These are phyloP conservation scores for Aleadryas rufinucha DNA, from an alignment of 2,113 vertebrate species.

Conservation along the genomic window DNA sequence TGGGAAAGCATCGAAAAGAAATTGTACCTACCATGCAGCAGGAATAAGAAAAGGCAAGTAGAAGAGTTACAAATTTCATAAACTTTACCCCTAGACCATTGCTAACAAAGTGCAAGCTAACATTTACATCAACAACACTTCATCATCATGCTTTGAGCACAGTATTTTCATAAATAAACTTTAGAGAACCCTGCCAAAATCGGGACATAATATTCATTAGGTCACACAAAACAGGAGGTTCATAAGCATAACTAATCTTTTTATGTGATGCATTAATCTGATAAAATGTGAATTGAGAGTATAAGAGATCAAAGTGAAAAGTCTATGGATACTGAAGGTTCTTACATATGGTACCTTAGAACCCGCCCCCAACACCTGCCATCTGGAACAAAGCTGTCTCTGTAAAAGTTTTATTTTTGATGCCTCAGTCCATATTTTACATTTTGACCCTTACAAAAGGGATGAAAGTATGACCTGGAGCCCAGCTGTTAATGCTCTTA, in stretches of 20 bases:
- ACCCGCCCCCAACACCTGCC: fast-evolving
- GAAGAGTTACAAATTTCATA: not conserved
- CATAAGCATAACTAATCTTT: not conserved
- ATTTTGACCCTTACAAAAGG: not conserved
- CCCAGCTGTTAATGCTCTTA: not conserved
- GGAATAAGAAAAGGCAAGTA: not conserved
- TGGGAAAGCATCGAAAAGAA: not conserved
- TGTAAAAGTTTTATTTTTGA: not conserved
- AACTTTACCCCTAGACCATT: not conserved
- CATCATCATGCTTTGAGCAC: not conserved
- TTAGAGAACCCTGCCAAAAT: not conserved
- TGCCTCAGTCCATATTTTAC: not conserved
- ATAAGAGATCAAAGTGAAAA: not conserved
- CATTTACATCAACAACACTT: not conserved
- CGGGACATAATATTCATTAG: not conserved
- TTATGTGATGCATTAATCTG: not conserved
- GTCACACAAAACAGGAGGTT: not conserved
- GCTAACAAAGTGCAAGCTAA: not conserved
- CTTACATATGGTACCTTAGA: not conserved
- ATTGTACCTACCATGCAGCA: not conserved
- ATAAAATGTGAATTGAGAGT: not conserved
- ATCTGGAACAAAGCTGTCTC: not conserved
- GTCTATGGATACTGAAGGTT: not conserved
- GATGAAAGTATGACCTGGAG: not conserved
- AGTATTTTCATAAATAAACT: not conserved